Base-by-base conservation (phyloP, 1,140 invertebrate genomes). In the Papilio dardanus region DNA sequence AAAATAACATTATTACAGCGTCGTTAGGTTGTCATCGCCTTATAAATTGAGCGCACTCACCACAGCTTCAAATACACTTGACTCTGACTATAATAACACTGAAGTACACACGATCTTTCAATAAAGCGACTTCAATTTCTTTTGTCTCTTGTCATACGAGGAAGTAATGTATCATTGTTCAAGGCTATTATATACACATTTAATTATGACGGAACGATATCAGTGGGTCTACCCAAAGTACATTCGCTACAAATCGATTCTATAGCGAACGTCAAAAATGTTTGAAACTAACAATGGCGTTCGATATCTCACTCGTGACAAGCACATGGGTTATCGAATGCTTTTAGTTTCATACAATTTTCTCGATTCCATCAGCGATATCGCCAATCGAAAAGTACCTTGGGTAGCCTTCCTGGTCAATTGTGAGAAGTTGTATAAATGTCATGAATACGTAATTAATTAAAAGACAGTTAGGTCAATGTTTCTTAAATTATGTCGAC, bases 21-120 rank as follows among this genome's bases (percentile, higher is more conserved):
- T 12, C n/a, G 24, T 46, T 46, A 3, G 14, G 28, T 71, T 71
- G 24, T 71, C 69, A 50, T 30, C 69, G 69, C 40, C 28, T 50
- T 46, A 30, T 46, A 71, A 71, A 71, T 71, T 71, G 42, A 50
- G 28, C 35, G 37, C 68, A 50, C 42, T 71, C 42, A 28, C 42
- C 40, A 31, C 19, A 50, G 37, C 24, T 71, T 31, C 54, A 46
- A 71, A 46, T 21, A 30, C 40, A 71, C 69, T 71, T 50, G 69
- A 71, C 69, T 71, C 54, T 71, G 69, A 54, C 24, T 71, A 30
- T 71, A 71, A 71, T 71, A 71, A 71, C 54, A 71, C 42, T 31
- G 16, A 54, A 71, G 69, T 71, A 46, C 68, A 58, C 71, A 73
- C 46, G 71, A 73, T 73, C 71, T 73, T 73, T 58, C 71, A 73